Evolutionary conservation across 2,888 invertebrate genomes (phyloP), one percentile per base, ranked within the genome.

Genomic region (Caradrina kadenii): DNA sequence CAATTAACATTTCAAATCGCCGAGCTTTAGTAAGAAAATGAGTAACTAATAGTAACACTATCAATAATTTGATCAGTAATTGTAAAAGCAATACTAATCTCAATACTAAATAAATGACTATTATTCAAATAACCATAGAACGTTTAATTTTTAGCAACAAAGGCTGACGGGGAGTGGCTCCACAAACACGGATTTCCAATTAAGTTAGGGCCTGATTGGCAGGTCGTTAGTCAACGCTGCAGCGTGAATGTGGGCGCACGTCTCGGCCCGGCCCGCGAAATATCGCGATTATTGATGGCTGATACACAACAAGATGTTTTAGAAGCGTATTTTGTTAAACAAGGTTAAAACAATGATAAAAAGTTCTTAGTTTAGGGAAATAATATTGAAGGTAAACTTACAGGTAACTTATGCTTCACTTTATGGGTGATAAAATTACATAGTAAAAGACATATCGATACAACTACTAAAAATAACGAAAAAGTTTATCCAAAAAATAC

Each of bases 121-220:
- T 76, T 80, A 80, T 80, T 78, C 80, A 80, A 80, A 76, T 80
- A 80, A 76, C 73, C 80, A 75, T 68, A 75, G 79, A 79, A 79
- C 91, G 90, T 94, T 94, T 92, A 94, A 93, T 94, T 94, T 95
- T 95, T 94, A 91, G 90, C 90, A 90, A 94, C 93, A 94, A 94
- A 89, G 93, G 92, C 91, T 87, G 88, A 86, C 89, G 89, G 90
- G 91, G 92, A 92, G 91, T 90, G 93, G 93, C 90, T 93, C 88
- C 90, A 89, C 93, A 92, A 96, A 96, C 96, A 96, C 94, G 96
- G 96, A 94, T 96, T 96, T 95, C 94, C 96, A 96, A 96, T 96
- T 96, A 96, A 95, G 93, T 91, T 87, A 91, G 93, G 91, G 92
- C 83, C 93, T 96, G 96, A 96, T 96, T 96, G 96, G 95, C 96